These are phyloP conservation scores for Patella caerulea DNA, from an alignment of 2,888 invertebrate species.

Conservation along the genomic window DNA sequence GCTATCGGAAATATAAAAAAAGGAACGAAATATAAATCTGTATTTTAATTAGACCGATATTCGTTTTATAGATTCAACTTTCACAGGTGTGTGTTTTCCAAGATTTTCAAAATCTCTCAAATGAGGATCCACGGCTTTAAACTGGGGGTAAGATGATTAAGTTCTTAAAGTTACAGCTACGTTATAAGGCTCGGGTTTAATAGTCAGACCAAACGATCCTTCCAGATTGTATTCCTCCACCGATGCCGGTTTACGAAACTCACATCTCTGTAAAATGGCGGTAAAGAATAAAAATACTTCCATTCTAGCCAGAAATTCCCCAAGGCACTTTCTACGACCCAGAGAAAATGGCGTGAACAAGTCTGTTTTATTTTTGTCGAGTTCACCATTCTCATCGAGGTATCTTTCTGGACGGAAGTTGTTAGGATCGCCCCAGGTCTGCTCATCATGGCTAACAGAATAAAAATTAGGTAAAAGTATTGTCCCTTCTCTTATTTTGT, in stretches of 20 bases:
- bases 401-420: not conserved
- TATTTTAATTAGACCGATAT: no score
- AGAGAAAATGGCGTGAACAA: not conserved
- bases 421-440: not conserved
- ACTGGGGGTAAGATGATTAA: not conserved
- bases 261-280: not conserved
- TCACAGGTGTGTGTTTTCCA: no score
- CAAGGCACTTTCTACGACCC: not conserved
- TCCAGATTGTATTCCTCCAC: not conserved
- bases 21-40: no score
- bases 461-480: not conserved
- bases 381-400: not conserved
- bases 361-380: not conserved
- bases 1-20: no score
- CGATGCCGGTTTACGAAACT: not conserved
- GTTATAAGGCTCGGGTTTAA: not conserved
- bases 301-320: not conserved
- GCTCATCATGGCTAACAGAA: not conserved
- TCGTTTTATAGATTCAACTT: no score
- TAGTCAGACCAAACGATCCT: not conserved
- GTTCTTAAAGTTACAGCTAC: not conserved
- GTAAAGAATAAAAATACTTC: not conserved
- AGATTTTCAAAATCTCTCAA: no score
- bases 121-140: no score
- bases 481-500: not conserved